Evolutionary conservation across 2,888 invertebrate genomes (phyloP).

Genomic region (Volucella zonaria): DNA sequence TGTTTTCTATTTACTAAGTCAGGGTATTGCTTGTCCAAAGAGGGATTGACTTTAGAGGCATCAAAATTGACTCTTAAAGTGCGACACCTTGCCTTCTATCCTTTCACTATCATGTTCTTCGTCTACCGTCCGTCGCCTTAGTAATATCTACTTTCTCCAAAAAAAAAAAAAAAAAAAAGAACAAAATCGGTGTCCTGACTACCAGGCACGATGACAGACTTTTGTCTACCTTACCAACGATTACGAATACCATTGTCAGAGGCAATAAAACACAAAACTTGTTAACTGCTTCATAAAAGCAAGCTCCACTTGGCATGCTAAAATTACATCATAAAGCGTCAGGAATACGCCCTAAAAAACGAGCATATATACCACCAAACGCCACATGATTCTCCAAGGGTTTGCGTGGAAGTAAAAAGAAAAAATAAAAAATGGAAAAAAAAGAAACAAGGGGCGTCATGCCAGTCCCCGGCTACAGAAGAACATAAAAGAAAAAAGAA

Average conservation of each 20-base stretch:
- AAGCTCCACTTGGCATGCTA: conserved; percentile 4
- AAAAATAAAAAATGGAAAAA: not conserved
- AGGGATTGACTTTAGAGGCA: too few relatives aligned
- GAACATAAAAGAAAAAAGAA: conserved; percentile 40
- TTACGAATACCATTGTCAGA: conserved; percentile 41
- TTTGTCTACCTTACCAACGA: conserved; percentile 46
- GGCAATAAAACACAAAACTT: conserved; percentile 41
- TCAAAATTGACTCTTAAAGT: too few relatives aligned
- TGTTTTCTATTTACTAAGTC: too few relatives aligned
- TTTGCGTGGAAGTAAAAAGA: conserved; percentile 22
- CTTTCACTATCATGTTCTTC: too few relatives aligned
- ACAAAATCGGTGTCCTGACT: too few relatives aligned
- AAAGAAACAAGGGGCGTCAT: conserved; percentile 57
- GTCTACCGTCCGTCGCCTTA: too few relatives aligned
- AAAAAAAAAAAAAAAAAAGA: too few relatives aligned
- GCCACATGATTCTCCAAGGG: conserved; percentile 30
- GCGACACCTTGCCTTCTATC: too few relatives aligned
- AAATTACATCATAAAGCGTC: conserved; percentile 60
- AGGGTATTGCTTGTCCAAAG: too few relatives aligned
- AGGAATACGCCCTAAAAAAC: conserved; percentile 65
- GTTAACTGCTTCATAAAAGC: conserved; percentile 47
- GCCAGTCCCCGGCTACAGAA: conserved; percentile 31
- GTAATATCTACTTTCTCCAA: too few relatives aligned
- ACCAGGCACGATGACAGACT: conserved; percentile 15
- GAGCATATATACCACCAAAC: conserved; percentile 21